Conservation (phyloP, 2,113 vertebrate genomes). For the Xiphophorus hellerii region DNA sequence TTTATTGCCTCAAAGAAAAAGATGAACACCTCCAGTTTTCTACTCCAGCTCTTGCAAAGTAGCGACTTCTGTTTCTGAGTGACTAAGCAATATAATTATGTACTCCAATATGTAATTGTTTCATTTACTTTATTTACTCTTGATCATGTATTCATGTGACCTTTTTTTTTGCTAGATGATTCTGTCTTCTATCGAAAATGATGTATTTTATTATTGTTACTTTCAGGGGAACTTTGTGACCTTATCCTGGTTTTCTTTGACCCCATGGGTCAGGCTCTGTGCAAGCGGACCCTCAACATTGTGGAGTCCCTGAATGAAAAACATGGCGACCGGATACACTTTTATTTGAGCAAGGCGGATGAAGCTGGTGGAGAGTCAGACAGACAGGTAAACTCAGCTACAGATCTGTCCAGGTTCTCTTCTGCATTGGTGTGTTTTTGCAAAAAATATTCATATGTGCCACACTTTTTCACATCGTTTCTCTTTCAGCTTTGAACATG, state of each 20-base stretch:
- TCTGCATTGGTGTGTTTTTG: too few relatives aligned
- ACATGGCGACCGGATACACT: constrained; percentile 82
- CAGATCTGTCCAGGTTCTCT: background rate
- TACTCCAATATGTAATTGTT: background rate
- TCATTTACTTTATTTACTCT: background rate
- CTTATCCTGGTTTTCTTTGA: constrained; percentile 88
- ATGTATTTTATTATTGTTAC: background rate
- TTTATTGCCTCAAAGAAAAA: background rate
- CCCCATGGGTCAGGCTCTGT: constrained; percentile 87
- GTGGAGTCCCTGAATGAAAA: constrained; percentile 83
- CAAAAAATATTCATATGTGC: too few relatives aligned
- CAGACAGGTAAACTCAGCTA: constrained; percentile 75
- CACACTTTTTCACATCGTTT: too few relatives aligned
- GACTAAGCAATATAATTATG: background rate
- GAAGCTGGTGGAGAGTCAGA: constrained; percentile 84
- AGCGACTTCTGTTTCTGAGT: background rate
- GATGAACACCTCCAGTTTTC: background rate
- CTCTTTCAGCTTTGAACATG: too few relatives aligned
- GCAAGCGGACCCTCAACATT: constrained; percentile 86
- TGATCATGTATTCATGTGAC: background rate
- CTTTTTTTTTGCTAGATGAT: background rate
- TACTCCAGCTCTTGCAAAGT: background rate
- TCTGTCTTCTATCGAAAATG: background rate
- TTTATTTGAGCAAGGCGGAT: constrained; percentile 86
- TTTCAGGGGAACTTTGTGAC: constrained; percentile 83